These are phyloP conservation scores for Polymixis lichenea DNA, from an alignment of 2,888 invertebrate genomes.

Conservation along the genomic window DNA sequence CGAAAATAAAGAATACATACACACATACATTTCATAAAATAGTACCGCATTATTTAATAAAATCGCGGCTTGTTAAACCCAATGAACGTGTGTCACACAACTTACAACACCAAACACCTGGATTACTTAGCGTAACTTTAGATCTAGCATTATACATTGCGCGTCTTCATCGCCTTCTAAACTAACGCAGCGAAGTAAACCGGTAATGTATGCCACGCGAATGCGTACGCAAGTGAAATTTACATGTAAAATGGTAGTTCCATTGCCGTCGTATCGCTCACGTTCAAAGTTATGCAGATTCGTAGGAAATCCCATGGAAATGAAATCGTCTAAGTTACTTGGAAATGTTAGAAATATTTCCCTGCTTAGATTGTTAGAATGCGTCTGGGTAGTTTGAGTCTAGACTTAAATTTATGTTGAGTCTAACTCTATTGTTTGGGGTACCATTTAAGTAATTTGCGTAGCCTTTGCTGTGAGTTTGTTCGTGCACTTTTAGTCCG, in stretches of 20 bases:
- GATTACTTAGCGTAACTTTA: conserved; percentile 59
- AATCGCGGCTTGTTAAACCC: conserved; percentile 10
- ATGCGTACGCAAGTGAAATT: conserved; percentile 67
- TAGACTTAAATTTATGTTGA: conserved; percentile 36
- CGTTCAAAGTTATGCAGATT: conserved; percentile 75
- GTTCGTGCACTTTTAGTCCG: not conserved
- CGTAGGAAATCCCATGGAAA: conserved; percentile 75
- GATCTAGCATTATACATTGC: conserved; percentile 63
- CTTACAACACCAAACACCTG: conserved; percentile 63
- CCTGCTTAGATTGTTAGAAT: conserved; percentile 52
- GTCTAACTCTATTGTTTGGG: conserved; percentile 38
- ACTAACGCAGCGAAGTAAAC: conserved; percentile 54
- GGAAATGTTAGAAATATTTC: conserved; percentile 66
- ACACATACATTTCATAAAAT: not conserved
- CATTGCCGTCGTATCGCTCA: conserved; percentile 51
- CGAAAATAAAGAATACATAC: no score
- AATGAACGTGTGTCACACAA: conserved; percentile 47
- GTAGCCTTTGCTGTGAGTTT: not conserved
- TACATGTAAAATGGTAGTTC: conserved; percentile 69
- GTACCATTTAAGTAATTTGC: conserved; percentile 14
- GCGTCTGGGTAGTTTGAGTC: conserved; percentile 52
- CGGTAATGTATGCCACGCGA: conserved; percentile 67
- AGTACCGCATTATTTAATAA: not conserved
- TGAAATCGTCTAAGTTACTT: conserved; percentile 72
- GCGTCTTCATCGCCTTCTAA: conserved; percentile 40